Percentiles rank a stretch among this genome's conserved stretches.
phyloP scores from a whole-genome alignment of 2,888 invertebrate species.

The Machimus atricapillus region DNA sequence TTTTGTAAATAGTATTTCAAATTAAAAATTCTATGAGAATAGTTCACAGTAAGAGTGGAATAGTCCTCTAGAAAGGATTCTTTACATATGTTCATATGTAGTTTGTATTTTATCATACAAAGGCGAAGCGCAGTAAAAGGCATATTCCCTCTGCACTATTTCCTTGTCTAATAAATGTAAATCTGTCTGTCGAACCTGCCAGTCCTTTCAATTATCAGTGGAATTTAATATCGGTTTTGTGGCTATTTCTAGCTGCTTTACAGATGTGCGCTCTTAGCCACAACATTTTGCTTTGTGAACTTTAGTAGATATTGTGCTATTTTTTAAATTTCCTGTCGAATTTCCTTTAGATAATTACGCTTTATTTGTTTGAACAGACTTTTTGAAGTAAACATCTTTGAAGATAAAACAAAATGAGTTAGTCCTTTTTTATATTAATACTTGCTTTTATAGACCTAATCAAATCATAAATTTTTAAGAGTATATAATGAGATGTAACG shows the following conservation, averaged over 20 bases:
- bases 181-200: background rate
- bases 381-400: too few relatives aligned
- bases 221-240: background rate
- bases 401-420: too few relatives aligned
- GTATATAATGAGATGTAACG: too few relatives aligned
- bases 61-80: too few relatives aligned
- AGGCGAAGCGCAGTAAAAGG: background rate
- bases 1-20: too few relatives aligned
- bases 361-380: too few relatives aligned
- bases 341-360: background rate
- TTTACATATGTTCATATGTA: too few relatives aligned
- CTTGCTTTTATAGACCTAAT: too few relatives aligned
- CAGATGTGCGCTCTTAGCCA: background rate
- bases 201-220: background rate
- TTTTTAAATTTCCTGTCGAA: background rate
- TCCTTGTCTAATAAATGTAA: background rate
- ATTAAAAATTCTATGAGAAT: too few relatives aligned
- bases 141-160: background rate
- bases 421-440: too few relatives aligned
- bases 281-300: background rate
- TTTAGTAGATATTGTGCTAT: background rate
- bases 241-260: background rate
- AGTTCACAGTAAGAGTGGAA: too few relatives aligned
- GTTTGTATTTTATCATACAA: background rate
- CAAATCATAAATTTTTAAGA: too few relatives aligned